A percentile compares a stretch with the other conserved stretches of the same genome.
Evolutionary conservation across 2,797 vertebrate species (phyloP).

Genomic region (Calcarius lapponicus): DNA sequence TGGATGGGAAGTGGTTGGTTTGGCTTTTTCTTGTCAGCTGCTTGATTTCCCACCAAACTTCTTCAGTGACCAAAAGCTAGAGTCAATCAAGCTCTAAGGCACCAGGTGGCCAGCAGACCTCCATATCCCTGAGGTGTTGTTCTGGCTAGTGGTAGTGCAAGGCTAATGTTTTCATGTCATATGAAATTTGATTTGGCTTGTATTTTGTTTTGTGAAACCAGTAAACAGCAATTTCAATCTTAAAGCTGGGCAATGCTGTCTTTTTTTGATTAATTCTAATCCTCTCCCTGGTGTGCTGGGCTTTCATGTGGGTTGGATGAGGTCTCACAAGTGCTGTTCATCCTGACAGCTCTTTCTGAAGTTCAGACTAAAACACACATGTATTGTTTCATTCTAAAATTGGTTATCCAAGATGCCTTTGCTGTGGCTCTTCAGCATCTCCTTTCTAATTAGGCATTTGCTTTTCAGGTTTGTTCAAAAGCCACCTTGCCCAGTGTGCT

Average conservation of each 20-base stretch:
- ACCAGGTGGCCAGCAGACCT: neutral
- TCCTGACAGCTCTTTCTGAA: neutral
- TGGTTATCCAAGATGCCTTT: neutral
- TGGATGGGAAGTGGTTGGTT: neutral
- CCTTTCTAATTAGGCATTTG: neutral
- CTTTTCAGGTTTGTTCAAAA: neutral
- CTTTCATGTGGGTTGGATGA: neutral
- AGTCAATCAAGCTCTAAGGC: neutral
- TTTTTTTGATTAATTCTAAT: neutral
- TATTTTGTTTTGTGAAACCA: neutral
- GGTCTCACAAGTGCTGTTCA: neutral
- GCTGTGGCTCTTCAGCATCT: neutral
- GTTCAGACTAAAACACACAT: neutral
- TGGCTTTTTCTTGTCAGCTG: neutral
- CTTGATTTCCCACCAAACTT: neutral
- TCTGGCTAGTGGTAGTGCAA: neutral
- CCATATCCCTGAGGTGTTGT: neutral
- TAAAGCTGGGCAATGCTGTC: neutral
- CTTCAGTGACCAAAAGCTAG: neutral
- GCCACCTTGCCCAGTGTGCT: neutral
- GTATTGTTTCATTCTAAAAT: neutral
- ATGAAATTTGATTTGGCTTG: accelerated
- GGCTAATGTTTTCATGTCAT: neutral
- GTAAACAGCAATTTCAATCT: neutral
- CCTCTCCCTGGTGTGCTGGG: neutral